phyloP scores from a whole-genome alignment of 2,888 invertebrate genomes.

The Tenthredo notha region DNA sequence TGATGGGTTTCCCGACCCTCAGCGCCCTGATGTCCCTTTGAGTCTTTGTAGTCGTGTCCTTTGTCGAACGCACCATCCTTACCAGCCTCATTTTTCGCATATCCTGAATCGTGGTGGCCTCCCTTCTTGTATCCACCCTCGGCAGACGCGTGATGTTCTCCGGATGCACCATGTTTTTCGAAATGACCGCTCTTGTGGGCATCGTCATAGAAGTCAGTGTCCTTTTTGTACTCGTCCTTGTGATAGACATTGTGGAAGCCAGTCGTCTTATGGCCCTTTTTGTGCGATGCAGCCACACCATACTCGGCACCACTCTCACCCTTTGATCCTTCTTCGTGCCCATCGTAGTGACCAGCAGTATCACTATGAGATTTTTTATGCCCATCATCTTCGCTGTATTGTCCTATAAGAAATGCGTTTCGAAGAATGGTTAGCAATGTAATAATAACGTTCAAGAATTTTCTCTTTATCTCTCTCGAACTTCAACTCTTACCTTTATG shows the following conservation, averaged over 20 bases:
- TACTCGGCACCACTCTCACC: conserved; percentile 82
- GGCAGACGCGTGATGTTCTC: conserved; percentile 80
- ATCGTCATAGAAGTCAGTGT: conserved; percentile 88
- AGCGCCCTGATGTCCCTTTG: conserved; percentile 81
- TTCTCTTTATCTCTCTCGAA: neutral
- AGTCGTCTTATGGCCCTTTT: conserved; percentile 85
- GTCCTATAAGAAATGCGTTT: conserved; percentile 71
- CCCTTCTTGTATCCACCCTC: conserved; percentile 82
- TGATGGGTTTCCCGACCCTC: conserved; percentile 81
- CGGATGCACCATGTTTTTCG: conserved; percentile 82
- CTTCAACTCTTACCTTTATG: conserved; percentile 72
- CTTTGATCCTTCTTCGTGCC: conserved; percentile 80
- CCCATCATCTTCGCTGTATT: conserved; percentile 80
- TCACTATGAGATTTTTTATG: conserved; percentile 81
- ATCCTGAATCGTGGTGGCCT: conserved; percentile 80
- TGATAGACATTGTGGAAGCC: conserved; percentile 88
- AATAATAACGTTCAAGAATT: neutral
- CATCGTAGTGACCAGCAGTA: conserved; percentile 80
- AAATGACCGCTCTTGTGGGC: conserved; percentile 84
- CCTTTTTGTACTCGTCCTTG: conserved; percentile 89
- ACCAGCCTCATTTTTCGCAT: conserved; percentile 80
- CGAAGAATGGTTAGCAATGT: conserved; percentile 8
- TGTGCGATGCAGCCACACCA: conserved; percentile 82
- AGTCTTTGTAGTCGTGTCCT: conserved; percentile 80
- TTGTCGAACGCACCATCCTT: conserved; percentile 82